Percentiles rank a stretch among this genome's conserved stretches.
Evolutionary conservation across 2,797 vertebrate species (phyloP).

Genomic region (Poecilia wingei): DNA sequence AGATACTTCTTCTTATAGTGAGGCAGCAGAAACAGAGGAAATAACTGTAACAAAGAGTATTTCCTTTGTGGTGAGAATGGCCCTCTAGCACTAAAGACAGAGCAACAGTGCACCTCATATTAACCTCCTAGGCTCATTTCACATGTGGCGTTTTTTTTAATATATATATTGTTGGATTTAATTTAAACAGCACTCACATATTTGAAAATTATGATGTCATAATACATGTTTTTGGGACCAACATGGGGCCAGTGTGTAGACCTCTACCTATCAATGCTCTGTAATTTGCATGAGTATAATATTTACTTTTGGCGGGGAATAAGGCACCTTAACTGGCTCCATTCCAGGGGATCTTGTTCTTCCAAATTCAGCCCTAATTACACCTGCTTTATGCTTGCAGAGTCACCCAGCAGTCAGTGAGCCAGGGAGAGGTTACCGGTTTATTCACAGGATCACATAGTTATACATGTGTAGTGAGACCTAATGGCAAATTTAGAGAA

Average conservation of each 20-base stretch:
- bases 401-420: neutral
- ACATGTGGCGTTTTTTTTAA: too few species aligned
- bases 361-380: neutral
- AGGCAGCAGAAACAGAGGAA: neutral
- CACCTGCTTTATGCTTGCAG: neutral
- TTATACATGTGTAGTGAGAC: neutral
- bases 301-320: too few species aligned
- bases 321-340: neutral
- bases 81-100: neutral
- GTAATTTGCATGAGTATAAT: neutral
- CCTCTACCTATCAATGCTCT: neutral
- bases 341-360: too few species aligned
- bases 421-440: neutral
- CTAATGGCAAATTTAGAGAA: neutral
- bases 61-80: neutral
- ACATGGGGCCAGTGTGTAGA: too few species aligned
- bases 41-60: neutral
- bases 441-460: neutral
- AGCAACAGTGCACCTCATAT: neutral
- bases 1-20: neutral
- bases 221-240: too few species aligned
- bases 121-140: too few species aligned
- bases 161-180: too few species aligned
- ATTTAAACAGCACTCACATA: too few species aligned
- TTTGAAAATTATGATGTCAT: too few species aligned